Conservation (phyloP, 2,888 invertebrate species). For the Andrena dorsata region DNA sequence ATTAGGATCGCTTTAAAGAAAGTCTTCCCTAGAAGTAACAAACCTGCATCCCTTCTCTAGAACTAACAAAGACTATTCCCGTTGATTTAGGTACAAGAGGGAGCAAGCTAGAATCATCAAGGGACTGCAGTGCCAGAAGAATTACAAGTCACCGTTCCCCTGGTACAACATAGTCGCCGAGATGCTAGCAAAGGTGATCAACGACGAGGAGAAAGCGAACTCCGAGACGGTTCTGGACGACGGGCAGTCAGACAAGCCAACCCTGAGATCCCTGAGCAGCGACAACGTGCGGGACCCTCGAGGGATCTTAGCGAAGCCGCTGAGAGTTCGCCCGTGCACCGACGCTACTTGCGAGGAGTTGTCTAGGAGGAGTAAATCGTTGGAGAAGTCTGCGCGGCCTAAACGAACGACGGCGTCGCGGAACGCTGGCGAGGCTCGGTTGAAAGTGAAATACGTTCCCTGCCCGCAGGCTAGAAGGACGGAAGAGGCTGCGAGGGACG, state of each 20-base stretch:
- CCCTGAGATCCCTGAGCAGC: constrained; percentile 38
- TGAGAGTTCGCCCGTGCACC: not conserved
- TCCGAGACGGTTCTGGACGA: not conserved
- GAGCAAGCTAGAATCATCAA: constrained; percentile 69
- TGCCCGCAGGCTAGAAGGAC: constrained; percentile 6
- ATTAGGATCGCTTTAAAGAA: not conserved
- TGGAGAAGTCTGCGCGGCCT: constrained; percentile 4
- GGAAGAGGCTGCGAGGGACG: not conserved
- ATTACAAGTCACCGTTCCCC: constrained; percentile 64
- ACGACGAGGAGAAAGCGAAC: constrained; percentile 47
- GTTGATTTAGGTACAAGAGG: constrained; percentile 60
- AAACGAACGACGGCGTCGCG: not conserved
- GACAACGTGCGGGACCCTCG: constrained; percentile 3
- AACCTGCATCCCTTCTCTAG: not conserved
- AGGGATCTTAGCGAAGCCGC: not conserved
- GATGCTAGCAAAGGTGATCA: constrained; percentile 71
- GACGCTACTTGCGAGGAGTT: not conserved
- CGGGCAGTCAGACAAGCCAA: not conserved
- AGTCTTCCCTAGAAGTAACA: not conserved
- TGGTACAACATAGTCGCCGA: constrained; percentile 72
- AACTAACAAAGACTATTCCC: not conserved
- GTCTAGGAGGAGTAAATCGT: constrained; percentile 31
- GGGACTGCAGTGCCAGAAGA: constrained; percentile 56
- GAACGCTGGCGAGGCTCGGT: not conserved
- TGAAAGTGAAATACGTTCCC: constrained; percentile 25